Evolutionary conservation across 1,140 invertebrate genomes (phyloP).

Genomic region (Chymomyza costata): DNA sequence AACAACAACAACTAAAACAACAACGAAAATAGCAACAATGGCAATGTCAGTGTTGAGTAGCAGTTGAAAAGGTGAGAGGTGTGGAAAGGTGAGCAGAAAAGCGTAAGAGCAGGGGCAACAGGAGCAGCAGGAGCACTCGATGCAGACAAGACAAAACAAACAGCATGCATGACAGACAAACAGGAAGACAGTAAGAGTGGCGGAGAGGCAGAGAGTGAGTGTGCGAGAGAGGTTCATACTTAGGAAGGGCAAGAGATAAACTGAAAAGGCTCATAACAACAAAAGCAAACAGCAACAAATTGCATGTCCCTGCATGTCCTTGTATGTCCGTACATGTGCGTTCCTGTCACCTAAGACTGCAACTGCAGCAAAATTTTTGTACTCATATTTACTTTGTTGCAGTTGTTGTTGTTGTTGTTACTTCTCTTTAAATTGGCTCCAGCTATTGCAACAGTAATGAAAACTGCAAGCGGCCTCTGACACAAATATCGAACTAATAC

Average conservation of each 20-base stretch:
- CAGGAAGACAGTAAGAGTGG: conserved; percentile 3
- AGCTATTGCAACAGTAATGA: conserved; percentile 54
- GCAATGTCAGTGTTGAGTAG: too few relatives aligned
- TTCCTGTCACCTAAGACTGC: conserved; percentile 44
- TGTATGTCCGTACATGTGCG: conserved; percentile 20
- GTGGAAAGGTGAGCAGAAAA: background rate
- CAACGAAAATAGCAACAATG: background rate
- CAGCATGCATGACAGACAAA: conserved; percentile 52
- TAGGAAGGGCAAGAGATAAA: conserved; percentile 3
- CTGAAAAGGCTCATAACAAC: conserved; percentile 29
- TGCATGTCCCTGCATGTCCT: conserved; percentile 48
- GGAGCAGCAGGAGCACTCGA: conserved; percentile 6
- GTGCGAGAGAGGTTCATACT: background rate
- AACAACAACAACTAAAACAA: conserved; percentile 7
- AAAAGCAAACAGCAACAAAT: conserved; percentile 68
- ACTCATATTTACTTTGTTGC: conserved; percentile 66
- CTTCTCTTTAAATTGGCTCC: conserved; percentile 8
- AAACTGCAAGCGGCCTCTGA: conserved; percentile 56
- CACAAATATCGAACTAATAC: conserved; percentile 40
- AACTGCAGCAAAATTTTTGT: conserved; percentile 58
- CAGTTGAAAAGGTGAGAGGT: too few relatives aligned
- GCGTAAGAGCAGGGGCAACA: background rate
- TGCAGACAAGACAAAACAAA: conserved; percentile 61
- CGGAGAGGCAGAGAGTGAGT: background rate
- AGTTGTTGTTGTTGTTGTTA: too few relatives aligned